Conservation (phyloP, 2,797 vertebrate genomes). For the Oceanodroma leucorhoa region DNA sequence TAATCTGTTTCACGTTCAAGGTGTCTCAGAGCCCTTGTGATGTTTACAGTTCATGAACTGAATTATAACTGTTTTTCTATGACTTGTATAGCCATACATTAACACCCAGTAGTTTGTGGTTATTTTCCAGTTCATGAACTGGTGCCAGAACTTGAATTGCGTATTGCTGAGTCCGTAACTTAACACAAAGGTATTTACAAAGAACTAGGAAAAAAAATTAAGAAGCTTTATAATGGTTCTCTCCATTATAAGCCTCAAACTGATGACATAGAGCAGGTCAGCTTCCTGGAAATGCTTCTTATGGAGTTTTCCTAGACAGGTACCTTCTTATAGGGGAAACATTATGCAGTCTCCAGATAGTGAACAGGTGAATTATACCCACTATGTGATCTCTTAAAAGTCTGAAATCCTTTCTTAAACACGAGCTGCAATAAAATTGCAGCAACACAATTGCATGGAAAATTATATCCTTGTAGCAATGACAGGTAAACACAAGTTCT, state of each 20-base stretch:
- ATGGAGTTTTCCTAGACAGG: not conserved
- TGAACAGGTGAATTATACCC: not conserved
- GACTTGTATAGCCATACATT: not conserved
- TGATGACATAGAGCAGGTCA: not conserved
- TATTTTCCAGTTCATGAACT: not conserved
- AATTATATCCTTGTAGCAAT: fast-evolving
- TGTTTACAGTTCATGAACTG: not conserved
- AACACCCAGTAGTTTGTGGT: not conserved
- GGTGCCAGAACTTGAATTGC: not conserved
- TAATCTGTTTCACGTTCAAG: not conserved
- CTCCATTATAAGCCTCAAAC: not conserved
- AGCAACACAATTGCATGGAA: not conserved
- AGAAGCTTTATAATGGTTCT: not conserved
- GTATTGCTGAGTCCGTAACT: not conserved
- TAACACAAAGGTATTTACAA: not conserved
- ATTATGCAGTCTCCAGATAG: not conserved
- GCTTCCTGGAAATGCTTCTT: not conserved
- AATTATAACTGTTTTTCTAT: not conserved
- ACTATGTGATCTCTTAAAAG: not conserved
- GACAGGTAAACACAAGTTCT: not conserved
- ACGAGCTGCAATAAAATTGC: not conserved
- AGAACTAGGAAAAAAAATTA: not conserved
- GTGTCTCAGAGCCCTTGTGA: not conserved
- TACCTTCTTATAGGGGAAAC: not conserved
- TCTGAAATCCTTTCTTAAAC: not conserved